Percentiles rank a stretch among this genome's conserved stretches.
Evolutionary conservation across 2,797 vertebrate genomes (phyloP).

Genomic region (Antrozous pallidus): DNA sequence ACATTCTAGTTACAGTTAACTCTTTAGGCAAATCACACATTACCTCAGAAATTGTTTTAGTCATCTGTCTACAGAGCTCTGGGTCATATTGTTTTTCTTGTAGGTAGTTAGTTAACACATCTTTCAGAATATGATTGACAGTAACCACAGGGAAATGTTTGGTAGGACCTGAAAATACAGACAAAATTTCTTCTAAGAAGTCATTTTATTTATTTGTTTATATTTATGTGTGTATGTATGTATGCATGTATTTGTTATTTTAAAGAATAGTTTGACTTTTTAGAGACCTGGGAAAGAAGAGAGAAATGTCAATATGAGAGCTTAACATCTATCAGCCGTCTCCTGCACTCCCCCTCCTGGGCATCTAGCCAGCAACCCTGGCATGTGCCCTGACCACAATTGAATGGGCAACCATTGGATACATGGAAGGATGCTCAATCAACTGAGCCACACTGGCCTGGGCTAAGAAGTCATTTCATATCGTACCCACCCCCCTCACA

Average conservation of each 20-base stretch:
- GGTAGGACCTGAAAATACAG: conserved; percentile 82
- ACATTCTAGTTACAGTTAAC: not conserved
- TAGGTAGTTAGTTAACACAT: conserved; percentile 87
- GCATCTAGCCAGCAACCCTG: not conserved
- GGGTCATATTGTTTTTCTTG: conserved; percentile 89
- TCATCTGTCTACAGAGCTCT: conserved; percentile 89
- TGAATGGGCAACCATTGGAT: not conserved
- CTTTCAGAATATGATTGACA: conserved; percentile 88
- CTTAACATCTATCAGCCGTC: not conserved
- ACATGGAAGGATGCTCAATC: not conserved
- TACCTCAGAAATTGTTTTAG: conserved; percentile 91
- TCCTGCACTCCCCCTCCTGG: not conserved
- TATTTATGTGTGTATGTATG: not conserved
- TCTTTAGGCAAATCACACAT: not conserved
- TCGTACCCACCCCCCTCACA: not conserved
- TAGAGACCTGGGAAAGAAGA: not conserved
- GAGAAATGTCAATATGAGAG: not conserved
- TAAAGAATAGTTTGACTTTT: not conserved
- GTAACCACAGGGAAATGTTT: conserved; percentile 84
- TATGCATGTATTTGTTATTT: not conserved
- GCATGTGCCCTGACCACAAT: not conserved
- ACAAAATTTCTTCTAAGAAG: conserved; percentile 28
- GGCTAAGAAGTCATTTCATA: conserved; percentile 26
- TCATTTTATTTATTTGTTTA: not conserved
- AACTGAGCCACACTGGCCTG: not conserved